Evolutionary conservation across 2,113 vertebrate genomes (phyloP).

Genomic region (Engystomops pustulosus): DNA sequence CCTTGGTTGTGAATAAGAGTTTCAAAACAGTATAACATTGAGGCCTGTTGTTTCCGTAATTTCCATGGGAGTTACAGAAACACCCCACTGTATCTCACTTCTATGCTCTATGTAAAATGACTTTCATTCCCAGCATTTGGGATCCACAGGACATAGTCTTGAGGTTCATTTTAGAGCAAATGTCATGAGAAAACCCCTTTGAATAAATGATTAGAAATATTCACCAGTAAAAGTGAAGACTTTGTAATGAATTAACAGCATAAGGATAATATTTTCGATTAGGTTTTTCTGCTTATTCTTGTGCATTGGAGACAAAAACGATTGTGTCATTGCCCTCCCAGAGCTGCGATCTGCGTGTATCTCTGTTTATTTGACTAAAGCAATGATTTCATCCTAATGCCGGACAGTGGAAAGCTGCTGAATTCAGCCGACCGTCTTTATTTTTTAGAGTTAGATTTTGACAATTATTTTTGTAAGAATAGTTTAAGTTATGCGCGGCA

Average conservation of each 20-base stretch:
- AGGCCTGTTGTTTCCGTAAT: no score
- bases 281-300: conserved; percentile 79
- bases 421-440: conserved; percentile 76
- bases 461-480: conserved; percentile 70
- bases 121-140: no score
- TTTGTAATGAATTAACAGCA: neutral
- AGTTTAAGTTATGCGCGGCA: conserved; percentile 66
- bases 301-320: conserved; percentile 82
- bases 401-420: conserved; percentile 81
- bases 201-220: neutral
- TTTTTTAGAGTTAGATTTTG: conserved; percentile 72
- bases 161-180: no score
- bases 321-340: conserved; percentile 84
- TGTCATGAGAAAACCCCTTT: no score
- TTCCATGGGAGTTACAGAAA: no score
- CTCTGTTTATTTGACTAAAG: conserved; percentile 84
- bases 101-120: no score
- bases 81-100: no score
- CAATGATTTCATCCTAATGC: conserved; percentile 84
- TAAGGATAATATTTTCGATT: conserved; percentile 90
- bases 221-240: conserved; percentile 72
- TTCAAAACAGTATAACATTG: no score
- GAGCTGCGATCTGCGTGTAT: conserved; percentile 79
- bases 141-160: no score
- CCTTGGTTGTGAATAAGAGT: no score